phyloP scores from a whole-genome alignment of 2,888 invertebrate species.

The Leistus spinibarbis region DNA sequence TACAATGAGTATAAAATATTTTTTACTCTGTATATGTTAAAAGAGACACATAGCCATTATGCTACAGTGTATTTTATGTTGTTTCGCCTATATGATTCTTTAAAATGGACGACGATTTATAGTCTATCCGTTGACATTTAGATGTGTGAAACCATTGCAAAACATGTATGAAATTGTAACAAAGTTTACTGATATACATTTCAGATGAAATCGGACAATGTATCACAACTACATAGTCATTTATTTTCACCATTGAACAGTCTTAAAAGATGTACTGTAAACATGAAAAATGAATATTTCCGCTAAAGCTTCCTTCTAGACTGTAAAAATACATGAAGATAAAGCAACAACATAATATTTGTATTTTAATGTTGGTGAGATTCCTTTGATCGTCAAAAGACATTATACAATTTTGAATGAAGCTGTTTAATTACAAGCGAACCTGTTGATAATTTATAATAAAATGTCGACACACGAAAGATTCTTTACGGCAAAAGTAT shows the following conservation, averaged over 20 bases:
- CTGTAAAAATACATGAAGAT: no score
- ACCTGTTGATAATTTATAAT: neutral
- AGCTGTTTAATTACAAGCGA: neutral
- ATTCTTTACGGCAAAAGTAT: neutral
- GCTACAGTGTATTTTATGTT: neutral
- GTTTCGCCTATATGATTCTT: neutral
- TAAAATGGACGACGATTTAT: neutral
- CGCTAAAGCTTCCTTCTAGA: no score
- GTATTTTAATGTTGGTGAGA: neutral
- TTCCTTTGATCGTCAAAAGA: neutral
- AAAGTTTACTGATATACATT: neutral
- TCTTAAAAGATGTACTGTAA: no score
- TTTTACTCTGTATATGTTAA: neutral
- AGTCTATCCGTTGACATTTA: neutral
- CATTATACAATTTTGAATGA: neutral
- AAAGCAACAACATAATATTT: no score
- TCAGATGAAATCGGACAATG: neutral
- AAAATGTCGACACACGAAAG: neutral
- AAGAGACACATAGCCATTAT: neutral
- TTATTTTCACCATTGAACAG: neutral
- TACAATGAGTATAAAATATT: neutral
- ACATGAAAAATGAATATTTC: no score
- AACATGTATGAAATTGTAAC: neutral
- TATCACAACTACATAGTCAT: neutral
- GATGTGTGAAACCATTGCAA: neutral